Conservation (phyloP, 2,888 invertebrate species). For the Trachelus iudaicus region DNA sequence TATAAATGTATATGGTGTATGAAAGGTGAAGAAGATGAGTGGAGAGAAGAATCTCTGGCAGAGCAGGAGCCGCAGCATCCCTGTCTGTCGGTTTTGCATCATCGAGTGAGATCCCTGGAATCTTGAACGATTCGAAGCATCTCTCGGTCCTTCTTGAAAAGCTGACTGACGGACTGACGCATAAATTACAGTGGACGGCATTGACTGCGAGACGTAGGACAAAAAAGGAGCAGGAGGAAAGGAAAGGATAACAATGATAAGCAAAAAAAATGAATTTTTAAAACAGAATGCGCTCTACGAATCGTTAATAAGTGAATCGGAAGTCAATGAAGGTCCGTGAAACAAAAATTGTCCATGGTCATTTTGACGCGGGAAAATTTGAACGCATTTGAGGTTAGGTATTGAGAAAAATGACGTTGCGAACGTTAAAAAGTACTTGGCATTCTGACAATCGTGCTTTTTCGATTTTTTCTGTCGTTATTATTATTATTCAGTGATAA, state of each 20-base stretch:
- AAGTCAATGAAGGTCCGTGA: background rate
- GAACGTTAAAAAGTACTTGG: background rate
- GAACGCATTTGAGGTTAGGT: background rate
- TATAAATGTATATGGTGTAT: background rate
- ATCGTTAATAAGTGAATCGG: background rate
- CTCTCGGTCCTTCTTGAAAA: background rate
- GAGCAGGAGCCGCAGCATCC: background rate
- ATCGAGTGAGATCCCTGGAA: background rate
- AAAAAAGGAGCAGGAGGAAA: background rate
- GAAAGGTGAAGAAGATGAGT: background rate
- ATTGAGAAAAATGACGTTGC: background rate
- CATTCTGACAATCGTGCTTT: background rate
- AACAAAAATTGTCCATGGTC: background rate
- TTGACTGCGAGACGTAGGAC: background rate
- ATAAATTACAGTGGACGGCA: background rate
- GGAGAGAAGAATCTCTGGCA: background rate
- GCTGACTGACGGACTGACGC: constrained; percentile 4
- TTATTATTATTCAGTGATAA: background rate
- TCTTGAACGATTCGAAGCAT: background rate
- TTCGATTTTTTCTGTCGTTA: rapidly evolving
- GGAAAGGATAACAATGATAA: background rate
- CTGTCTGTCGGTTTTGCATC: background rate
- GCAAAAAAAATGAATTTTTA: background rate
- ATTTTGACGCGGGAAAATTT: background rate
- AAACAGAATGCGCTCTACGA: background rate